Percentiles rank a stretch among this genome's conserved stretches.
These are phyloP conservation scores for Acridotheres tristis DNA, from an alignment of 2,797 vertebrate genomes.

Conservation along the genomic window DNA sequence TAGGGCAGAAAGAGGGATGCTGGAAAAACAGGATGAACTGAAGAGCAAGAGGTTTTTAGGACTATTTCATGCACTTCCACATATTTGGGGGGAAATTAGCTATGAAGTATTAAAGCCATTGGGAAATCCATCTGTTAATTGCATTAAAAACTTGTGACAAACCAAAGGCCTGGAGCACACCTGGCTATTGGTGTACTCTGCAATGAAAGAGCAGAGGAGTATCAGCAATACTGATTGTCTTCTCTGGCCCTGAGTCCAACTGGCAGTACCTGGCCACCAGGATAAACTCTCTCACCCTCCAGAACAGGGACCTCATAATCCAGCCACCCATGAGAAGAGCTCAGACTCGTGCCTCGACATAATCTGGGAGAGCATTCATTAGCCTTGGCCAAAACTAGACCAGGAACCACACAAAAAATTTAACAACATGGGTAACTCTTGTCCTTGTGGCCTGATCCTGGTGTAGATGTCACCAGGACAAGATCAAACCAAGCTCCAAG, in stretches of 20 bases:
- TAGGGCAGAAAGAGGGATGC: background rate
- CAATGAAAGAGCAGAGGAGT: background rate
- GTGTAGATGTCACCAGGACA: background rate
- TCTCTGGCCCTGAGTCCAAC: background rate
- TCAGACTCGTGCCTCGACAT: background rate
- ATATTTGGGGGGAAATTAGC: background rate
- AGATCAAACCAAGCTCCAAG: background rate
- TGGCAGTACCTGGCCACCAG: background rate
- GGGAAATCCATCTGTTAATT: background rate
- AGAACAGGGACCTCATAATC: background rate
- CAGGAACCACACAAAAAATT: background rate
- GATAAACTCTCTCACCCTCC: background rate
- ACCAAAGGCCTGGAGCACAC: background rate
- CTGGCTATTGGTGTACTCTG: background rate
- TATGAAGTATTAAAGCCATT: background rate
- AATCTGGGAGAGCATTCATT: background rate
- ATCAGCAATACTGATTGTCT: background rate
- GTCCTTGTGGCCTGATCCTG: background rate
- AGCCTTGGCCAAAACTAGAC: background rate
- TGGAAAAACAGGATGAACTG: background rate
- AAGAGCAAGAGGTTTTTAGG: background rate
- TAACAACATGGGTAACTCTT: accelerated
- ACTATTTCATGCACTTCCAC: background rate
- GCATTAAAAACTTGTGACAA: background rate
- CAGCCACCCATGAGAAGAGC: background rate